Evolutionary conservation across 2,888 invertebrate genomes (phyloP).

Genomic region (Parelbella ahira): DNA sequence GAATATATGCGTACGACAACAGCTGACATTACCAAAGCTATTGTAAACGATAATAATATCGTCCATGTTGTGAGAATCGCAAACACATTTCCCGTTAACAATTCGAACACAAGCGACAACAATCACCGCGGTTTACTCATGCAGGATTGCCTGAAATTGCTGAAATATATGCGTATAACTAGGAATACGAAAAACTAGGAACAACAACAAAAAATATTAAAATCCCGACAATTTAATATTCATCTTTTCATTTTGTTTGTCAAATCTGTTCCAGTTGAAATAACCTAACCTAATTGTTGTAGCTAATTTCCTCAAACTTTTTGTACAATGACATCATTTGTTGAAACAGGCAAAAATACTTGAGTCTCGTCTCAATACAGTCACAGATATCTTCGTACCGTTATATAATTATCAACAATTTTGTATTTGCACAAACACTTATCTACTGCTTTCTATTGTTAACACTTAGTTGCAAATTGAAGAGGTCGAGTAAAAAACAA

Average conservation of each 20-base stretch:
- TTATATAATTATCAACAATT: slow-evolving; percentile 1
- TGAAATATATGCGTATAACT: no score
- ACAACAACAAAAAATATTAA: no score
- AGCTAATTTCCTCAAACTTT: slow-evolving; percentile 5
- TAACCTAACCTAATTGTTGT: background rate
- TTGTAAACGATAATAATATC: slow-evolving; percentile 11
- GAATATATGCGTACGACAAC: background rate
- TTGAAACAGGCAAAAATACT: no score
- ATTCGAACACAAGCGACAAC: background rate
- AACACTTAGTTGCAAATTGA: background rate
- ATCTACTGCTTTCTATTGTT: slow-evolving; percentile 6
- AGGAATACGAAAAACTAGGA: no score
- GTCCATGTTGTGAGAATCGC: background rate
- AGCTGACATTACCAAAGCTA: background rate
- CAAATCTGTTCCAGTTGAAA: no score
- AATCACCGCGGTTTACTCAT: no score
- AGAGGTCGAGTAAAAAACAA: no score
- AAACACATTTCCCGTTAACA: background rate
- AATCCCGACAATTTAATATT: no score
- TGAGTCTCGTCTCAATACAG: no score
- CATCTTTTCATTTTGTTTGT: no score
- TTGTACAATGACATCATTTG: slow-evolving; percentile 7
- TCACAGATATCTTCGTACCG: slow-evolving; percentile 1
- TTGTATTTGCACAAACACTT: slow-evolving; percentile 7
- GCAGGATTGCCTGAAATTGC: no score